Evolutionary conservation across 2,113 vertebrate genomes (phyloP).

Genomic region (Microtus richardsoni): DNA sequence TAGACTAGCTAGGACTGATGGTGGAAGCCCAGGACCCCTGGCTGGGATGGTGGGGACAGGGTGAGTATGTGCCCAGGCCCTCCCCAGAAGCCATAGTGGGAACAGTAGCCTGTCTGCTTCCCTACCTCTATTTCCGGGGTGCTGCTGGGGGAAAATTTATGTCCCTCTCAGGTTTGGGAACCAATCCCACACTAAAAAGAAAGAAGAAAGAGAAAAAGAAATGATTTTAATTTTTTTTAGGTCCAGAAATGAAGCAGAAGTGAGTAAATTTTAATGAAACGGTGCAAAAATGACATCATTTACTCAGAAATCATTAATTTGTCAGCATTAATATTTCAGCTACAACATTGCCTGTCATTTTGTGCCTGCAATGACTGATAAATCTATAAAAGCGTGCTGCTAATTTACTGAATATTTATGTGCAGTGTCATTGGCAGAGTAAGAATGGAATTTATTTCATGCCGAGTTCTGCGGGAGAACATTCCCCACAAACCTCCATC

Average conservation of each 20-base stretch:
- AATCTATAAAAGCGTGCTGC: conserved; percentile 97
- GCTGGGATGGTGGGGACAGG: background rate
- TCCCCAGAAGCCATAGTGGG: background rate
- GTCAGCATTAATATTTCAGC: conserved; percentile 99
- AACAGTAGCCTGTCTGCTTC: background rate
- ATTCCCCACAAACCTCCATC: conserved; percentile 88
- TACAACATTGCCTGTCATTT: conserved; percentile 97
- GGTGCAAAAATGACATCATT: conserved; percentile 99
- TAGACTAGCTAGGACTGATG: background rate
- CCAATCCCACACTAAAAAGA: conserved; percentile 78
- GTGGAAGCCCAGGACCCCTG: background rate
- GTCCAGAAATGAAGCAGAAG: conserved; percentile 92
- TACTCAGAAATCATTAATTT: conserved; percentile 99
- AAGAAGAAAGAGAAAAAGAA: conserved; percentile 84
- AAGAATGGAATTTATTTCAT: conserved; percentile 94
- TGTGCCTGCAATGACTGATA: conserved; percentile 99
- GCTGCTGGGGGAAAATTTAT: conserved; percentile 73
- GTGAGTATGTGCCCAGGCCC: background rate
- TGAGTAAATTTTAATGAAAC: conserved; percentile 99
- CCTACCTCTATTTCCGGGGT: conserved; percentile 70
- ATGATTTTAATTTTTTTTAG: conserved; percentile 90
- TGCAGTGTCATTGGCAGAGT: conserved; percentile 97
- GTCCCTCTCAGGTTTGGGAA: conserved; percentile 78
- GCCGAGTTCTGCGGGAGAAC: conserved; percentile 90
- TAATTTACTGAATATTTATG: conserved; percentile 99